Conservation (phyloP, 2,113 vertebrate genomes). For the Cettia cetti region DNA sequence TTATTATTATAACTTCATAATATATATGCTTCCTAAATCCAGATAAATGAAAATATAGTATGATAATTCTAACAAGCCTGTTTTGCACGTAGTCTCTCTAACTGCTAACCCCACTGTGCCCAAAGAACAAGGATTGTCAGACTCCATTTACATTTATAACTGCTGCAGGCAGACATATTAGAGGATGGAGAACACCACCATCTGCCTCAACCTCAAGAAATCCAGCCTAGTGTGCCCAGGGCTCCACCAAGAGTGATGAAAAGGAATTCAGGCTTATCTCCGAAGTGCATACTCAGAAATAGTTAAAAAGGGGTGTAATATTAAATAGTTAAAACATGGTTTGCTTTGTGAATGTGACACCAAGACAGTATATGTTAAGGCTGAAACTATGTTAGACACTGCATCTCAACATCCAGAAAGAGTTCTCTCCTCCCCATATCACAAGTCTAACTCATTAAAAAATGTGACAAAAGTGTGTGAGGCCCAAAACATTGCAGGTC, state of each 20-base stretch:
- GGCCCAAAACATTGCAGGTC: background rate
- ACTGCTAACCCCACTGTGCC: background rate
- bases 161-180: background rate
- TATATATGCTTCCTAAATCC: background rate
- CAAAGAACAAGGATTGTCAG: background rate
- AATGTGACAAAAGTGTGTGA: background rate
- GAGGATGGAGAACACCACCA: background rate
- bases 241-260: background rate
- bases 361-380: background rate
- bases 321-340: too few relatives aligned
- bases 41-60: background rate
- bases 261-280: background rate
- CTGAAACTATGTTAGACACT: background rate
- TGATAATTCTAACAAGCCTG: background rate
- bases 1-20: background rate
- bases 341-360: background rate
- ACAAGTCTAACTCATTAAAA: background rate
- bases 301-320: background rate
- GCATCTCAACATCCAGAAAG: background rate
- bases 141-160: background rate
- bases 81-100: background rate
- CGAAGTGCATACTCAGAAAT: background rate
- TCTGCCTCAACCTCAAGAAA: background rate
- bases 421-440: background rate
- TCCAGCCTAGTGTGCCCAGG: background rate